Evolutionary conservation across 1,140 invertebrate species (phyloP), one percentile per base, ranked within the genome.

Genomic region (Drosophila aff.): DNA sequence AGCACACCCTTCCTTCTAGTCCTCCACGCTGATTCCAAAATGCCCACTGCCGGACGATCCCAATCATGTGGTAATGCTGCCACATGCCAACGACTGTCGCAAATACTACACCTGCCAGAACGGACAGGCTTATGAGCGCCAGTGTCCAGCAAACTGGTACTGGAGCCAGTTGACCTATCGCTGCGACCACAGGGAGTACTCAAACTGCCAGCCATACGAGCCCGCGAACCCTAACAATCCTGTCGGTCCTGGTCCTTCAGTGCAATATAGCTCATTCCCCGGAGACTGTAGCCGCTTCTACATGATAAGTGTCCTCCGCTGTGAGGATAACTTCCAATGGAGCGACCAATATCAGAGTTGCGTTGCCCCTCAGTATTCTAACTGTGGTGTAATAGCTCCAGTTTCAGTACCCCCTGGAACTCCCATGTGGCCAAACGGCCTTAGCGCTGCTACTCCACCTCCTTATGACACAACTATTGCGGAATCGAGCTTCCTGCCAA

Each of bases 41-140:
- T 87, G 84, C 28, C 83, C 91, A 13, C 3, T 11, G 4, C 55
- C 55, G 13, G 81, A 92, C 26, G 86, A 91, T 73, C 74, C 75
- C 40, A 73, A 53, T 31, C 75, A 83, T 21, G 2, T 53, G 9
- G 68, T 83, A 10, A 55, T 80, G 60, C 40, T 90, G 9, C 18
- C 68, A 9, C 55, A 76, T 49, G 59, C 76, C 23, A 61, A 57
- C 21, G 80, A 92, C 60, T 92, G 90, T 16, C 65, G 62, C 28
- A 83, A 81, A 33, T 92, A 83, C 33, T 81, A 67, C 33, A 33
- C 36, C n/a, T 92, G 90, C 46, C 10, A 33, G 0, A 68, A 50
- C 5, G 82, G 82, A 1, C 26, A 50, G 11, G 71, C 46, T 18
- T 46, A 44, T 28, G 38, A 28, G 0, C 21, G 36, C n/a, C 74